Evolutionary conservation across 2,113 vertebrate genomes (phyloP).

Genomic region (Gavialis gangeticus): DNA sequence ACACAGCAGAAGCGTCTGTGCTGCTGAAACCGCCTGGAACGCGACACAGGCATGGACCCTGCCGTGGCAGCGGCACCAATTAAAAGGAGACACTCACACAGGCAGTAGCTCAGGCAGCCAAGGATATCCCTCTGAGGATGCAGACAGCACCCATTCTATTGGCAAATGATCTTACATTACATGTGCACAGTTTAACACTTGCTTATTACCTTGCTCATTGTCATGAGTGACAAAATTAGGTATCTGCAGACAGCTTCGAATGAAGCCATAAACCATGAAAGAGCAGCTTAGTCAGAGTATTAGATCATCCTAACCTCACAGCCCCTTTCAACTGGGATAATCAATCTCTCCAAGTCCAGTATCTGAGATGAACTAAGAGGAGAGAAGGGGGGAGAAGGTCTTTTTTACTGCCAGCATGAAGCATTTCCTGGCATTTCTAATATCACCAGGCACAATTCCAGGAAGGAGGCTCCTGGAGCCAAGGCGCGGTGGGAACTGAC

Average conservation of each 20-base stretch:
- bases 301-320: background rate
- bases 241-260: background rate
- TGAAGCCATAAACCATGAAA: accelerated
- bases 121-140: constrained; percentile 33
- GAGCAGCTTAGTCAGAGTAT: background rate
- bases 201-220: too few relatives aligned
- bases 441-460: background rate
- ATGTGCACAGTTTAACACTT: background rate
- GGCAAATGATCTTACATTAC: constrained; percentile 1
- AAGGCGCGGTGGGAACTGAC: background rate
- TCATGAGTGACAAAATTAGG: background rate
- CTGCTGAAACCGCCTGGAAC: background rate
- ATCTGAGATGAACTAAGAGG: background rate
- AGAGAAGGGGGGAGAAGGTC: background rate
- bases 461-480: background rate
- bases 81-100: constrained; percentile 35
- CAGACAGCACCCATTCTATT: background rate
- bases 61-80: background rate
- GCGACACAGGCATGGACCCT: background rate
- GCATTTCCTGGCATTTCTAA: background rate
- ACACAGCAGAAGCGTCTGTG: background rate
- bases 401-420: background rate
- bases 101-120: constrained; percentile 36
- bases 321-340: background rate
- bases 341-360: background rate